phyloP scores from a whole-genome alignment of 1,140 invertebrate species.

The Venustaconcha ellipsiformis region DNA sequence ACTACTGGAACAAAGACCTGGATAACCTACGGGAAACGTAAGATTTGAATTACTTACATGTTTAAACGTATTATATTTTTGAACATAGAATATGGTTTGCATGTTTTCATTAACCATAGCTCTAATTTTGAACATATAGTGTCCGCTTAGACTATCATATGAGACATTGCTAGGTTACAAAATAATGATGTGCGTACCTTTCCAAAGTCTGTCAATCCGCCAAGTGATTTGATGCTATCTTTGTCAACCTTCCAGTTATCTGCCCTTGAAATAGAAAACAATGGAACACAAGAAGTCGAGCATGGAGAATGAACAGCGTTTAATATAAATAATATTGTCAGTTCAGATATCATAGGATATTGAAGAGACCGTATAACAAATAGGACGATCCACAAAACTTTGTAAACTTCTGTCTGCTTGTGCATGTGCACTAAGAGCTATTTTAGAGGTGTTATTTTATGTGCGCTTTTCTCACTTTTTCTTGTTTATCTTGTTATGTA shows the following conservation, averaged over 20 bases:
- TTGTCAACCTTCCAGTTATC: conserved; percentile 51
- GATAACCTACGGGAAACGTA: not conserved
- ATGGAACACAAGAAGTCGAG: too few species aligned
- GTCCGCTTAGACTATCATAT: not conserved
- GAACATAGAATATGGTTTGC: not conserved
- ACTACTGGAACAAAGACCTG: too few species aligned
- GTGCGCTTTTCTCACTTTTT: too few species aligned
- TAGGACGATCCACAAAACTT: too few species aligned
- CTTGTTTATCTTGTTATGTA: too few species aligned
- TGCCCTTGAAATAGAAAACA: conserved; percentile 44
- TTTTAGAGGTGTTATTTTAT: too few species aligned
- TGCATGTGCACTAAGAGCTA: too few species aligned
- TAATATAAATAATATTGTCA: too few species aligned
- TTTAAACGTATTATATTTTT: not conserved
- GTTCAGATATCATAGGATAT: too few species aligned
- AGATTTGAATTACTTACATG: not conserved
- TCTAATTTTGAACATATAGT: not conserved
- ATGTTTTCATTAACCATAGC: not conserved
- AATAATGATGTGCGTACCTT: conserved; percentile 23
- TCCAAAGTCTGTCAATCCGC: conserved; percentile 48
- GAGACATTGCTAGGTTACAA: not conserved
- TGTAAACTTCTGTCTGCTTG: too few species aligned
- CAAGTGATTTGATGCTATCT: not conserved
- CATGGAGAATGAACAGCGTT: too few species aligned
- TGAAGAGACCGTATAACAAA: too few species aligned